phyloP scores from a whole-genome alignment of 2,797 vertebrate genomes.

The Cynopterus sphinx region DNA sequence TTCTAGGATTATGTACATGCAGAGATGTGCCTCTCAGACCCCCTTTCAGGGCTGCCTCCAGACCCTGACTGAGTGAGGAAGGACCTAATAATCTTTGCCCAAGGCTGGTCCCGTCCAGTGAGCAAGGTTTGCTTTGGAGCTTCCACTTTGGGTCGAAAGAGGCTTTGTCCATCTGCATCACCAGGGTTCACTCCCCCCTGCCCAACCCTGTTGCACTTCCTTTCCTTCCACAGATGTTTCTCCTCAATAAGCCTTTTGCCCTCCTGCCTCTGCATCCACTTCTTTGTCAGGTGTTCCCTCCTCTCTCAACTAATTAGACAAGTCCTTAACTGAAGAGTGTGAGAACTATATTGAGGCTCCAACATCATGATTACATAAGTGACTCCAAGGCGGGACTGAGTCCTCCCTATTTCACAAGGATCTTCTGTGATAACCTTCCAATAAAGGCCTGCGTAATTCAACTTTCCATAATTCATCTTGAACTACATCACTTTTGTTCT shows the following conservation, averaged over 20 bases:
- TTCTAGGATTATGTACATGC: not conserved
- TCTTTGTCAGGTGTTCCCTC: not conserved
- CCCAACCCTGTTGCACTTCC: not conserved
- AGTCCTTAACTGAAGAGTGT: not conserved
- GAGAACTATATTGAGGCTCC: not conserved
- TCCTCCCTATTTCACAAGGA: not conserved
- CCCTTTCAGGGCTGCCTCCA: not conserved
- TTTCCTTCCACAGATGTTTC: not conserved
- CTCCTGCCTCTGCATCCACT: not conserved
- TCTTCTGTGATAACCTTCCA: not conserved
- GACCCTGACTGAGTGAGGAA: not conserved
- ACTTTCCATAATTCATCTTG: not conserved
- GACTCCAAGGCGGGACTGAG: not conserved
- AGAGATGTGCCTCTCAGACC: not conserved
- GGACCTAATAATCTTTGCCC: not conserved
- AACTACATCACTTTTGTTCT: not conserved
- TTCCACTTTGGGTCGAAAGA: not conserved
- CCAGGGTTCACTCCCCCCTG: fast-evolving
- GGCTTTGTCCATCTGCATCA: not conserved
- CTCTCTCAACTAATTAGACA: not conserved
- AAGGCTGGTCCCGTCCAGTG: not conserved
- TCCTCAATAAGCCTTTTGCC: not conserved
- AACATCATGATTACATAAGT: not conserved
- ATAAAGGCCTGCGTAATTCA: not conserved
- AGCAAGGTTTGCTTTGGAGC: not conserved